Percentiles rank a stretch among this genome's conserved stretches.
These are phyloP conservation scores for Gymnobelideus leadbeateri DNA, from an alignment of 2,113 vertebrate genomes.

Conservation along the genomic window DNA sequence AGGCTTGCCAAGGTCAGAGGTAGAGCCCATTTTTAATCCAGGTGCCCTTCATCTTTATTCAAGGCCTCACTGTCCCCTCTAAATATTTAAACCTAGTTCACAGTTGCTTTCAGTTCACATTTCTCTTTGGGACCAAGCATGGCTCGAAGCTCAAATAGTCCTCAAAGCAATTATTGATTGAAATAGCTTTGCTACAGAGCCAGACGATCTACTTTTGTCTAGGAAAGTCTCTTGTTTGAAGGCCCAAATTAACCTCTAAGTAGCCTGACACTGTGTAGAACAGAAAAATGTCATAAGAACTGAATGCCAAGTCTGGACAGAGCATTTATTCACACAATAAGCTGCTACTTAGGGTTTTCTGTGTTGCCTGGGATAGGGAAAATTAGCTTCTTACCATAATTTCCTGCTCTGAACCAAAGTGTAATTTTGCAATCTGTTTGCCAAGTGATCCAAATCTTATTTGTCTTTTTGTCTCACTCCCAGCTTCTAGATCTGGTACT, in stretches of 20 bases:
- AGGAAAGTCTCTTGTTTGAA: slow-evolving; percentile 27
- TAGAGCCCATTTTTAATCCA: not conserved
- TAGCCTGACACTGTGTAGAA: not conserved
- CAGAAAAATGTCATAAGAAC: not conserved
- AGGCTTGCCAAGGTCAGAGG: not conserved
- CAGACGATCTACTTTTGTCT: not conserved
- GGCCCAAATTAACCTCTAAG: slow-evolving; percentile 18
- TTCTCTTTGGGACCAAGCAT: too few relatives aligned
- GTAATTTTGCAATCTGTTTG: slow-evolving; percentile 16
- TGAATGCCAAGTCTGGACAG: not conserved
- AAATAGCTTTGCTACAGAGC: not conserved
- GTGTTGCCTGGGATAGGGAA: slow-evolving; percentile 25
- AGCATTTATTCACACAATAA: not conserved
- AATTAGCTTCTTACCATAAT: slow-evolving; percentile 38
- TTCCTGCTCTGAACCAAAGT: slow-evolving; percentile 34
- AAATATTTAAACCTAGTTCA: not conserved
- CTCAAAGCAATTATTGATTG: not conserved
- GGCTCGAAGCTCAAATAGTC: not conserved
- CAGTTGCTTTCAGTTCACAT: not conserved
- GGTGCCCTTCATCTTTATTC: not conserved
- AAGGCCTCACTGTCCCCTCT: not conserved
- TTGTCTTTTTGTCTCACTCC: not conserved
- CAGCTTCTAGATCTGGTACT: not conserved
- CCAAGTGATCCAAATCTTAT: not conserved
- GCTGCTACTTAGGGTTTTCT: not conserved